A percentile compares a stretch with the other conserved stretches of the same genome.
Evolutionary conservation across 1,140 invertebrate genomes (phyloP).

Genomic region (Cotesia glomerata): DNA sequence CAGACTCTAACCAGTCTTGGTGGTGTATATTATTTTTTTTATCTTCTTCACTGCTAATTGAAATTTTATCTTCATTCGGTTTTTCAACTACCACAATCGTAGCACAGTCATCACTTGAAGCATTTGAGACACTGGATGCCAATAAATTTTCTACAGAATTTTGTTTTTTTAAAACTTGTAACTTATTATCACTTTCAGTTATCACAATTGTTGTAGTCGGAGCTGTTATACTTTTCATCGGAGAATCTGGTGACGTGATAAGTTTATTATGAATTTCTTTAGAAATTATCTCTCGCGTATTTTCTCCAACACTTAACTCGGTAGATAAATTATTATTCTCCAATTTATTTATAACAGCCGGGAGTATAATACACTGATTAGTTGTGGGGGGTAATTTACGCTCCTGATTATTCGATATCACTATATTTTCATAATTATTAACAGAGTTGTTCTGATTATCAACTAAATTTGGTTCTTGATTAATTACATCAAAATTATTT

Average conservation of each 20-base stretch:
- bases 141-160: background rate
- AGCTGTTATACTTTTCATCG: no score
- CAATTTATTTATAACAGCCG: no score
- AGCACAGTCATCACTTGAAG: constrained; percentile 41
- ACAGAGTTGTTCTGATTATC: background rate
- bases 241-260: no score
- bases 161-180: background rate
- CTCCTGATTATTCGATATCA: background rate
- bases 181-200: background rate
- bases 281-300: no score
- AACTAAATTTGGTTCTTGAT: background rate
- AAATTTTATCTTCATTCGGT: constrained; percentile 43
- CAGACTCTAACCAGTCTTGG: constrained; percentile 60
- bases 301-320: no score
- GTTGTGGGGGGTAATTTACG: background rate
- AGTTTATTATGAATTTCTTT: no score
- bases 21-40: constrained; percentile 54
- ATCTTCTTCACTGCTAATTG: constrained; percentile 37
- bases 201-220: no score
- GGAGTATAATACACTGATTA: no score
- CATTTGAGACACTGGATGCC: constrained; percentile 1
- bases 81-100: constrained; percentile 55
- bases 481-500: background rate
- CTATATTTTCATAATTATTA: constrained; percentile 1
- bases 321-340: no score